Conservation (phyloP, 1,140 invertebrate genomes). For the Ctenoplectra terminalis region DNA sequence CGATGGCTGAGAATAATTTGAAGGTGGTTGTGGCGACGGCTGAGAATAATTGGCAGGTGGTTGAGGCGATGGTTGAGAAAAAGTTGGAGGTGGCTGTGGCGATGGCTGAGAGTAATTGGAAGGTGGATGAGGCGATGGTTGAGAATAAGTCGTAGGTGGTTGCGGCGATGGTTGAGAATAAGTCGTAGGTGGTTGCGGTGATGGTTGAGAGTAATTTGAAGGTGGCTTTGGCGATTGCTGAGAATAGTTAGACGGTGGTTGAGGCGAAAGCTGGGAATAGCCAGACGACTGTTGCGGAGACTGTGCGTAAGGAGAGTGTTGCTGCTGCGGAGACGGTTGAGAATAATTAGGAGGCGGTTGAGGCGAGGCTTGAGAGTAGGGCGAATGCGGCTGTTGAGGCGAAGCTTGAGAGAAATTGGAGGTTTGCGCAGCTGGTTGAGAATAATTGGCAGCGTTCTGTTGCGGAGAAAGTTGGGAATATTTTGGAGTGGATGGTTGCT, state of each 20-base stretch:
- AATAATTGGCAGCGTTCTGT: constrained; percentile 67
- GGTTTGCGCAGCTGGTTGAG: constrained; percentile 69
- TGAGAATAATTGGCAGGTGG: constrained; percentile 75
- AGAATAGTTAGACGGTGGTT: constrained; percentile 71
- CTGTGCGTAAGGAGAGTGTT: constrained; percentile 73
- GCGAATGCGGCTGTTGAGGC: constrained; percentile 70
- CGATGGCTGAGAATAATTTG: constrained; percentile 67
- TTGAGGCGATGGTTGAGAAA: constrained; percentile 70
- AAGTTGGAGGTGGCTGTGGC: constrained; percentile 62
- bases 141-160: constrained; percentile 69
- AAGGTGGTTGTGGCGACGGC: constrained; percentile 73
- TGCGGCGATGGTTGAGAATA: constrained; percentile 72
- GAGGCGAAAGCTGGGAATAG: constrained; percentile 76
- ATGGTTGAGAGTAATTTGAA: constrained; percentile 73
- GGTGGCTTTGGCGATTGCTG: constrained; percentile 72
- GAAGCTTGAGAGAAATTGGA: constrained; percentile 68
- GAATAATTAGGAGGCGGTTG: constrained; percentile 70
- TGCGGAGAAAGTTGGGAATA: constrained; percentile 76
- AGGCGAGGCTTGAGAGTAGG: constrained; percentile 75
- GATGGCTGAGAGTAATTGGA: constrained; percentile 75
- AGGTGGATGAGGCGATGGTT: constrained; percentile 71
- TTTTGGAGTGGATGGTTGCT: constrained; percentile 66
- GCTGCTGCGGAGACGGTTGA: constrained; percentile 69
- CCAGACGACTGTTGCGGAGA: constrained; percentile 73
- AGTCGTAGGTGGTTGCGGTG: constrained; percentile 73